Evolutionary conservation across 2,113 vertebrate genomes (phyloP), one percentile per base, ranked within the genome.

Genomic region (Myiozetetes cayanensis): DNA sequence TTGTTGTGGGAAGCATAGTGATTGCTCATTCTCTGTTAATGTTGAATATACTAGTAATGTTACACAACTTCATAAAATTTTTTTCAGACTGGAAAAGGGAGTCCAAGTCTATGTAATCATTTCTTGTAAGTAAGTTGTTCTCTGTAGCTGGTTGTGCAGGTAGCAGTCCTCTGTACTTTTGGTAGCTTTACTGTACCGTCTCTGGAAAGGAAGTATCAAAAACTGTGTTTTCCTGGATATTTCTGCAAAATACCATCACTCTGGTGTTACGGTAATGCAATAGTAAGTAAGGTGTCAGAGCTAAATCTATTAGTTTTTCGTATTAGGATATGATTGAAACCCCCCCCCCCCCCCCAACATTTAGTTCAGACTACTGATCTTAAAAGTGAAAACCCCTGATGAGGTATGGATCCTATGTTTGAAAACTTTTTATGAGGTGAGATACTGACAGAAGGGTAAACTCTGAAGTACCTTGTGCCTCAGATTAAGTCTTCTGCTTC

Each of bases 331-430:
- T 43, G 20, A 39, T 65, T 72, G 0, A 1, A 24, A 83, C 78
- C 30, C 46, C 6, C 3, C 0, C 13, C 18, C 78, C 30, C 47
- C 6, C 3, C 0, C 13, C 21, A 18, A 35, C 21, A 19, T 28
- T 70, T 67, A 62, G 18, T 41, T 85, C 50, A 41, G n/a, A 39
- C 10, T 46, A n/a, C 14, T 52, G 55, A 65, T n/a, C 6, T 62
- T 35, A 27, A 66, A 27, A 66, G 24, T 59, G 23, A 66, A 87
- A 20, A 0, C 5, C 6, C 8, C 52, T 59, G 56, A 15, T 0
- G 3, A 74, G 70, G 8, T 43, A 56, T 23, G 23, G n/a, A 22
- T 58, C 9, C 5, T 47, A 3, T 8, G 2, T 41, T 15, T 25
- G 22, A 50, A 79, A 83, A n/a, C 3, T 1, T 62, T 87, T 78